These are phyloP conservation scores for Xenotilapia flavipinnis DNA, from an alignment of 2,113 vertebrate species.

Conservation along the genomic window DNA sequence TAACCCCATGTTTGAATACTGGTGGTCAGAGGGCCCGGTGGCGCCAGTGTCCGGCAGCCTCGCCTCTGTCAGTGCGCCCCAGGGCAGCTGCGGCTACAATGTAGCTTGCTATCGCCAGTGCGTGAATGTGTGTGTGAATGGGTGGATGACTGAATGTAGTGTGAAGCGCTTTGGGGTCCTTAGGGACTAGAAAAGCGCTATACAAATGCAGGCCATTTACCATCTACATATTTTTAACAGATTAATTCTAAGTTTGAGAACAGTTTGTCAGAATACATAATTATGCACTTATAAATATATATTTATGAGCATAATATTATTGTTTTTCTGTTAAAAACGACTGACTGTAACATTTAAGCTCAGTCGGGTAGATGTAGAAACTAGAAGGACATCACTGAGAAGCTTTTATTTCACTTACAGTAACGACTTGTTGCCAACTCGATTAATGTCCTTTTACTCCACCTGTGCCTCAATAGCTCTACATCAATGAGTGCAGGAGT, in stretches of 20 bases:
- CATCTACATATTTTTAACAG: neutral
- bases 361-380: neutral
- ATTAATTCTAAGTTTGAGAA: neutral
- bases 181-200: too few relatives aligned
- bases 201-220: too few relatives aligned
- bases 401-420: neutral
- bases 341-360: neutral
- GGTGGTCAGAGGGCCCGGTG: too few relatives aligned
- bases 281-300: neutral
- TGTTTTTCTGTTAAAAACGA: neutral
- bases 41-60: accelerated
- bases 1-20: too few relatives aligned
- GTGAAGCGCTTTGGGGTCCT: too few relatives aligned
- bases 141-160: too few relatives aligned
- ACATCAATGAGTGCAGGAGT: neutral
- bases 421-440: neutral
- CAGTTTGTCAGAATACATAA: neutral
- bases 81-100: too few relatives aligned
- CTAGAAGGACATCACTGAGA: neutral
- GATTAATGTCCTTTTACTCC: neutral
- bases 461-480: neutral
- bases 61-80: too few relatives aligned
- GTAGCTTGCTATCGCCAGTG: too few relatives aligned
- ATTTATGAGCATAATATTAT: neutral
- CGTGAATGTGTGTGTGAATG: too few relatives aligned